Evolutionary conservation across 2,888 invertebrate species (phyloP).

Genomic region (Stenodera caucasica): DNA sequence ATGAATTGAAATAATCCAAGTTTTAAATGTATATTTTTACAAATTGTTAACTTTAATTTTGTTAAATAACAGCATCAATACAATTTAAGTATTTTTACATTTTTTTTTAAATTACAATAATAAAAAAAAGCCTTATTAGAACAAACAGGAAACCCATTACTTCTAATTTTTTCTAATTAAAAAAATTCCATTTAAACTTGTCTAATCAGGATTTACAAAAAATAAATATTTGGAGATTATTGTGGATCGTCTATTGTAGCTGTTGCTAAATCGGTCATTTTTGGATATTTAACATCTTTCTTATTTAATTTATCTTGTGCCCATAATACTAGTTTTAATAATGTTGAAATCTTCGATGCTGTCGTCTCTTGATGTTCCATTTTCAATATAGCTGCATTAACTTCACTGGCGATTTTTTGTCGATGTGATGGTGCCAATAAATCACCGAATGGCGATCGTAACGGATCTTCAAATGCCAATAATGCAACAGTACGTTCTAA

Average conservation of each 20-base stretch:
- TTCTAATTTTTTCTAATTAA: neutral
- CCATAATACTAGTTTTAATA: constrained; percentile 93
- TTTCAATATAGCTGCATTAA: constrained; percentile 96
- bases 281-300: constrained; percentile 92
- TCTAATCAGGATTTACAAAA: constrained; percentile 18
- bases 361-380: constrained; percentile 90
- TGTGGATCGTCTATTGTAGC: constrained; percentile 72
- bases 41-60: constrained; percentile 5
- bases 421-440: constrained; percentile 90
- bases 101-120: neutral
- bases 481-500: constrained; percentile 92
- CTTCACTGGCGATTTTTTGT: constrained; percentile 96
- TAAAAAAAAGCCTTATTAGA: neutral
- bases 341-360: constrained; percentile 86
- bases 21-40: neutral
- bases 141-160: neutral
- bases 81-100: constrained; percentile 1
- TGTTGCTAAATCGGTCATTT: constrained; percentile 89
- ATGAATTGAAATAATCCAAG: neutral
- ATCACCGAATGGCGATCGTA: constrained; percentile 93
- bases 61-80: constrained; percentile 2
- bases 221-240: constrained; percentile 30
- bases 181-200: no score
- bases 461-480: constrained; percentile 95
- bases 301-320: constrained; percentile 94